Evolutionary conservation across 2,797 vertebrate species (phyloP), one percentile per base, ranked within the genome.

Genomic region (Molossus molossus): DNA sequence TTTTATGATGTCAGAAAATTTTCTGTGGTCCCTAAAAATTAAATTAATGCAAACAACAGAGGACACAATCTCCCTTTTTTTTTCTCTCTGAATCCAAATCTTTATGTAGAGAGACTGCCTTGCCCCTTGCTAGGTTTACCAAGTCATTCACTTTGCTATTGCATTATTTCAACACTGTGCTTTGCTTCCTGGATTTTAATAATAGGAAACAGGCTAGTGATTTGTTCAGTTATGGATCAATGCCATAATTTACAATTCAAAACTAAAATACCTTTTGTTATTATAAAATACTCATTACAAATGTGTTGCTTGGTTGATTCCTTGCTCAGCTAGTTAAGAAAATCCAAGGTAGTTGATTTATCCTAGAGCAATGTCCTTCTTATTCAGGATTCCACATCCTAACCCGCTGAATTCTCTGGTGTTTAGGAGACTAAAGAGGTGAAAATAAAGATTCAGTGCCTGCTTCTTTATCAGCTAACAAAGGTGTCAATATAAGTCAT

Each of bases 1-100:
- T 67, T 81, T 73, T 50, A 33, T 60, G 8, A 70, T 75, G 87
- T 83, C 79, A 86, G 45, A 82, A 89, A 84, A 77, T 69, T 73
- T 81, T 29, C 10, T 67, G 9, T 91, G 73, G 10, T 89, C 10
- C 11, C 50, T 75, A 48, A 85, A 88, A 6, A 15, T 57, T 50
- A 21, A 79, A 29, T 60, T 79, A 25, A 37, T n/a, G 5, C 6
- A 70, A 85, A 33, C 4, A 82, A 20, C 1, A 73, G n/a, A 94
- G 82, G 23, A 75, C 11, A 50, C 3, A 13, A 25, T 72, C 12
- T 50, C 15, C 6, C 27, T 53, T 33, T 15, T 33, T 14, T 40
- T 86, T 94, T 27, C 3, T 18, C n/a, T 73, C 29, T 87, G 17
- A 6, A 53, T 62, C 4, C 0, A 57, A 72, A 89, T 21, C 5